A percentile compares a stretch with the other conserved stretches of the same genome.
phyloP scores from a whole-genome alignment of 2,888 invertebrate species.

The Zonitis immaculata region DNA sequence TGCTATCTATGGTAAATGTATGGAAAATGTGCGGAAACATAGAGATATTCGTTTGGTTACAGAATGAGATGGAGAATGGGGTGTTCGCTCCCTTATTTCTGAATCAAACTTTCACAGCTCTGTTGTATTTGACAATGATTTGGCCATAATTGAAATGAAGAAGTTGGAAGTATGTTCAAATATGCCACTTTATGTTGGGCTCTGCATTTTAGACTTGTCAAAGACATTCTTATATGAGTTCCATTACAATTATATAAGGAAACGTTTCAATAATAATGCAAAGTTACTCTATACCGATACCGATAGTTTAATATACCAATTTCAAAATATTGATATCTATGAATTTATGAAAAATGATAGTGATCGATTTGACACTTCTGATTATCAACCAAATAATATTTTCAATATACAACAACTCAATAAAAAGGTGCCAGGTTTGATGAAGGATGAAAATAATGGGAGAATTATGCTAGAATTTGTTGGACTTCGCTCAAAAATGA shows the following conservation, averaged over 20 bases:
- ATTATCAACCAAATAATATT: not conserved
- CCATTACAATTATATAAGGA: slow-evolving; percentile 16
- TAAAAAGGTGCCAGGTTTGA: no score
- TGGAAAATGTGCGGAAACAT: not conserved
- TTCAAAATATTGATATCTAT: slow-evolving; percentile 3
- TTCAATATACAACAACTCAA: no score
- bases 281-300: slow-evolving; percentile 16
- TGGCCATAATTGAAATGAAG: slow-evolving; percentile 9
- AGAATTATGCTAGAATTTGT: slow-evolving; percentile 1
- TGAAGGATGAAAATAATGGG: no score
- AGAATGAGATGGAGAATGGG: not conserved
- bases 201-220: not conserved
- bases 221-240: slow-evolving; percentile 17
- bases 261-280: slow-evolving; percentile 1
- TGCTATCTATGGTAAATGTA: no score
- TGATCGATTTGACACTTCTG: not conserved
- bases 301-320: slow-evolving; percentile 5
- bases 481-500: not conserved
- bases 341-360: not conserved
- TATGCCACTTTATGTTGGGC: slow-evolving; percentile 18
- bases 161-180: slow-evolving; percentile 10
- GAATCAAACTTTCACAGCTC: not conserved
- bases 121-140: no score
- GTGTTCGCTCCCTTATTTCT: not conserved
- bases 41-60: not conserved